Base-by-base conservation (phyloP, 2,113 vertebrate genomes). In the Eulacestoma nigropectus region DNA sequence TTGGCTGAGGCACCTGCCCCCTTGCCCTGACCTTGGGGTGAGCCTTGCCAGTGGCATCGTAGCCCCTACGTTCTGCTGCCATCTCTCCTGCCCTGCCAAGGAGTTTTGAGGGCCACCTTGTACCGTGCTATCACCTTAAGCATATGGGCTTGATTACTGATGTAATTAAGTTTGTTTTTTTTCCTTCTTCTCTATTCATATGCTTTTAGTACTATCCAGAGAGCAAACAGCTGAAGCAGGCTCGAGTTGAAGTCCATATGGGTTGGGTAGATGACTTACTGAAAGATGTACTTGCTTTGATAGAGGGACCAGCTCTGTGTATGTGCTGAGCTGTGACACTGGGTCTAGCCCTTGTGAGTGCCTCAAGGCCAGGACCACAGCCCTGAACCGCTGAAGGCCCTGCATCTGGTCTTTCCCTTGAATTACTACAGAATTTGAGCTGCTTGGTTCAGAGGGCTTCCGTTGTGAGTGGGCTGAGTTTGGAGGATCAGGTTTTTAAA, bases 11-110 rank as follows among this genome's bases (percentile, higher is more conserved):
- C 78, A 39, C 32, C 46, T 93, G 72, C 39, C 37, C 47, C 17
- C 30, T 79, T 0, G 1, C 59, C 89, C 83, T 84, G 89, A 84
- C 63, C 74, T 91, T 78, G 76, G 37, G 6, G 27, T 46, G 26
- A 80, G 64, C 33, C 27, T 56, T 2, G 0, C 72, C 46, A 41
- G n/a, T 41, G 44, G 17, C 29, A 19, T 25, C 0, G 0, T 64
- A 86, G 46, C 26, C 33, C 44, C 16, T 8, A 0, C 0, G 3
- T 59, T 69, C 81, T 75, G 35, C 62, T 67, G 50, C 73, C n/a
- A 27, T 42, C 22, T 69, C n/a, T 75, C 53, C 68, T 81, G 62
- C 27, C 69, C 49, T 70, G 25, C 29, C 89, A 52, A 60, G 63
- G 76, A 55, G 32, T 65, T 73, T 41, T 77, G 72, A 60, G 53